phyloP scores from a whole-genome alignment of 2,113 vertebrate genomes.

The Laticauda laticaudata region DNA sequence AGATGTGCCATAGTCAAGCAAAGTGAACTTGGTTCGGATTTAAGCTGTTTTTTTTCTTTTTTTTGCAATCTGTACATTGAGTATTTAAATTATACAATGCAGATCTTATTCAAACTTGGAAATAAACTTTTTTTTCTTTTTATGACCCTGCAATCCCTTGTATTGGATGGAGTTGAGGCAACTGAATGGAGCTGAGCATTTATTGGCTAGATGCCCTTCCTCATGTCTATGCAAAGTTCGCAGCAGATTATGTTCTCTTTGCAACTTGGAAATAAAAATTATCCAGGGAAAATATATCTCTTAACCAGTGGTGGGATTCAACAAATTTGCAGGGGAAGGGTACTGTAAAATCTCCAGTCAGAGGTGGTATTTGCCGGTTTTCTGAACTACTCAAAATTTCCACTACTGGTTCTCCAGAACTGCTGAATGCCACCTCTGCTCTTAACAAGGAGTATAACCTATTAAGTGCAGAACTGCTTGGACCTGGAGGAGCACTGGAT shows the following conservation, averaged over 20 bases:
- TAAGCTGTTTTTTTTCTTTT: not conserved
- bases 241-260: not conserved
- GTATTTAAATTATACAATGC: not conserved
- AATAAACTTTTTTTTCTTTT: not conserved
- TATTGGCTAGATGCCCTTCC: not conserved
- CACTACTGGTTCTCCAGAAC: too few species aligned
- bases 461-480: not conserved
- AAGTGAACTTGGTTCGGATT: not conserved
- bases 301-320: not conserved
- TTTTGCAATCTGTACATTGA: not conserved
- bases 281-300: not conserved
- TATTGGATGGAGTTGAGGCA: not conserved
- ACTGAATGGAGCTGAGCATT: not conserved
- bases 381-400: too few species aligned
- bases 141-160: not conserved
- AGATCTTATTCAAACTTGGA: not conserved
- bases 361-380: too few species aligned
- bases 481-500: not conserved
- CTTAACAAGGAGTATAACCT: not conserved
- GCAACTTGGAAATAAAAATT: not conserved
- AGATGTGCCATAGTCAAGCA: not conserved
- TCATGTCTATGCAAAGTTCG: rapidly evolving
- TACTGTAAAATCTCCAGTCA: too few species aligned
- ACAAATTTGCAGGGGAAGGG: too few species aligned
- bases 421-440: not conserved